phyloP scores from a whole-genome alignment of 2,888 invertebrate species.

The Cephus rjabovi region DNA sequence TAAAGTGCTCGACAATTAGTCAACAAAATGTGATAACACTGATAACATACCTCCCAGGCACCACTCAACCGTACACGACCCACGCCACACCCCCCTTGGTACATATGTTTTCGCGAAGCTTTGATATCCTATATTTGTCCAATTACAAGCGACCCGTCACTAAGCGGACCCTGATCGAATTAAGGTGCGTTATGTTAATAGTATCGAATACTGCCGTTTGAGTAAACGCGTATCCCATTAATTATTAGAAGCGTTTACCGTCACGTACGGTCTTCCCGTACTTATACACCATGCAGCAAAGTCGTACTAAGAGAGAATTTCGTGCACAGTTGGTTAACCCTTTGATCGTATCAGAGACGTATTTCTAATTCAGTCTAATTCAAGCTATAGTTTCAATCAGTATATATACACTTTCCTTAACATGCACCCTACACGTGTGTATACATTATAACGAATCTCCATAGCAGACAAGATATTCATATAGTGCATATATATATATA shows the following conservation, averaged over 20 bases:
- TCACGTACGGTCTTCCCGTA: not conserved
- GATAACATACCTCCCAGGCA: not conserved
- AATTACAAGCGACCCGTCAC: slow-evolving; percentile 45
- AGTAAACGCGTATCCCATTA: slow-evolving; percentile 40
- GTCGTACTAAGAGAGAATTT: not conserved
- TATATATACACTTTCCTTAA: not conserved
- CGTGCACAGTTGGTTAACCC: not conserved
- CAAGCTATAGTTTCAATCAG: not conserved
- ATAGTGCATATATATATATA: not conserved
- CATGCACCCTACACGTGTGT: not conserved
- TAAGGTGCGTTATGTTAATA: slow-evolving; percentile 53
- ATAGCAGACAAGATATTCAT: not conserved
- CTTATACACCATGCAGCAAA: not conserved
- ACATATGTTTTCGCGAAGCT: slow-evolving; percentile 24
- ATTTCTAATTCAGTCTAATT: not conserved
- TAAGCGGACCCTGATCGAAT: slow-evolving; percentile 46
- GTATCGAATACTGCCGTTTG: slow-evolving; percentile 38
- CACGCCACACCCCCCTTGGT: not conserved
- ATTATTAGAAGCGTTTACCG: slow-evolving; percentile 31
- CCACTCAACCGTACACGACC: not conserved
- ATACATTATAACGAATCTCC: not conserved
- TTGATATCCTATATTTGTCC: slow-evolving; percentile 51
- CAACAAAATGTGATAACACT: not conserved
- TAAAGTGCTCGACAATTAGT: not conserved
- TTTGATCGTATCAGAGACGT: not conserved